Conservation (phyloP, 2,113 vertebrate species). For the Pandion haliaetus region DNA sequence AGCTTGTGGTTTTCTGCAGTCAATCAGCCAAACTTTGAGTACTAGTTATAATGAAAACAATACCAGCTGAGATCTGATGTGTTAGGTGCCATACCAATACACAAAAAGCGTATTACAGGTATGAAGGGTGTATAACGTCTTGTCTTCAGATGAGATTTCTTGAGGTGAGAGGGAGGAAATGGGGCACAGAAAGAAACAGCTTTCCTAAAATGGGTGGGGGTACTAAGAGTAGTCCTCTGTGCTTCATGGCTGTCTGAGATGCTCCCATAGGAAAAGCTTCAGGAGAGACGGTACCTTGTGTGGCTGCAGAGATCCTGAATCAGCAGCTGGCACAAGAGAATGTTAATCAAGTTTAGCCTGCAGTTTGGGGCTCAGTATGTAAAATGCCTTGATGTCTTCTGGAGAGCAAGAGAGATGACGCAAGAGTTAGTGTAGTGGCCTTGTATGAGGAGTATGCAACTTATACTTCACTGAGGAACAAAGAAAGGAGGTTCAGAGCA, state of each 20-base stretch:
- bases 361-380: neutral
- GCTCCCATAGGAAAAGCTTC: neutral
- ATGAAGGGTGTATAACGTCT: neutral
- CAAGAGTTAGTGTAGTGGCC: neutral
- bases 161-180: neutral
- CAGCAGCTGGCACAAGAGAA: neutral
- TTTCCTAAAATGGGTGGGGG: neutral
- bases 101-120: neutral
- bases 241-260: accelerated
- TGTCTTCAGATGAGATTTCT: neutral
- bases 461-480: neutral
- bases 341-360: neutral
- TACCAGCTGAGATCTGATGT: neutral
- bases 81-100: neutral
- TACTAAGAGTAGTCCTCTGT: neutral
- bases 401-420: neutral
- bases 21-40: neutral
- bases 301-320: neutral
- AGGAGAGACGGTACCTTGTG: neutral
- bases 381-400: neutral
- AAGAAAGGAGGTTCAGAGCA: neutral
- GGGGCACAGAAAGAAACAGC: neutral
- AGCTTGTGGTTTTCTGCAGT: neutral
- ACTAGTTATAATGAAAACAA: neutral
- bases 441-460: neutral